These are phyloP conservation scores for Gerosis bhagava DNA, from an alignment of 2,888 invertebrate genomes.

Conservation along the genomic window DNA sequence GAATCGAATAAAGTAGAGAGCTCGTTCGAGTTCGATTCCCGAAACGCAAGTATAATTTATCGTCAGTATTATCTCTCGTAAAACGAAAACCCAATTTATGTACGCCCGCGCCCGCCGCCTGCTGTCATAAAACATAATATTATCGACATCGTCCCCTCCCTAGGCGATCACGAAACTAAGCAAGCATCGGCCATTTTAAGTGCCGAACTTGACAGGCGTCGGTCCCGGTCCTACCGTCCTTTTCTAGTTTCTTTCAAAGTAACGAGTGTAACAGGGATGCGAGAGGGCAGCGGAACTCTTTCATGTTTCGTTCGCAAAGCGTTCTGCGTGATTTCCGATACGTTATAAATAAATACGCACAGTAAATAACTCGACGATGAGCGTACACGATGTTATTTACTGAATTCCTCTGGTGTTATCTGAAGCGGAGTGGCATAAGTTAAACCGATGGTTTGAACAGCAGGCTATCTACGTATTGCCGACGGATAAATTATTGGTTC, in stretches of 20 bases:
- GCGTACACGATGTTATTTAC: slow-evolving; percentile 26
- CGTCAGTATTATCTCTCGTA: slow-evolving; percentile 69
- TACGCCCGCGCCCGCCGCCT: slow-evolving; percentile 60
- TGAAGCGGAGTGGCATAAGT: slow-evolving; percentile 31
- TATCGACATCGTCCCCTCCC: slow-evolving; percentile 78
- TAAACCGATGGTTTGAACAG: slow-evolving; percentile 32
- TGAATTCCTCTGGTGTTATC: slow-evolving; percentile 32
- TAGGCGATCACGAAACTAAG: slow-evolving; percentile 79
- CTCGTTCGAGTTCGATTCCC: slow-evolving; percentile 48
- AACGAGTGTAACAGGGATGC: slow-evolving; percentile 44
- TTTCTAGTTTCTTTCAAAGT: slow-evolving; percentile 38
- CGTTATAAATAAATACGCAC: slow-evolving; percentile 41
- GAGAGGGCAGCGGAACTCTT: slow-evolving; percentile 57
- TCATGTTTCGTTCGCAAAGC: slow-evolving; percentile 54
- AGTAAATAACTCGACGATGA: slow-evolving; percentile 30
- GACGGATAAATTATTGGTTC: slow-evolving; percentile 30
- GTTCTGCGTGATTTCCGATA: slow-evolving; percentile 60
- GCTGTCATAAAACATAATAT: slow-evolving; percentile 77
- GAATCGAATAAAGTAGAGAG: slow-evolving; percentile 22
- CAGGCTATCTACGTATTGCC: slow-evolving; percentile 28
- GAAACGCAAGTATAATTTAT: slow-evolving; percentile 69
- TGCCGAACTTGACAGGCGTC: slow-evolving; percentile 67
- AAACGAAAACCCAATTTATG: slow-evolving; percentile 77
- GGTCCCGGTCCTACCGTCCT: slow-evolving; percentile 44
- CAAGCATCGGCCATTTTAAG: slow-evolving; percentile 76